Evolutionary conservation across 2,797 vertebrate species (phyloP).

Genomic region (Chloroceryle amazona): DNA sequence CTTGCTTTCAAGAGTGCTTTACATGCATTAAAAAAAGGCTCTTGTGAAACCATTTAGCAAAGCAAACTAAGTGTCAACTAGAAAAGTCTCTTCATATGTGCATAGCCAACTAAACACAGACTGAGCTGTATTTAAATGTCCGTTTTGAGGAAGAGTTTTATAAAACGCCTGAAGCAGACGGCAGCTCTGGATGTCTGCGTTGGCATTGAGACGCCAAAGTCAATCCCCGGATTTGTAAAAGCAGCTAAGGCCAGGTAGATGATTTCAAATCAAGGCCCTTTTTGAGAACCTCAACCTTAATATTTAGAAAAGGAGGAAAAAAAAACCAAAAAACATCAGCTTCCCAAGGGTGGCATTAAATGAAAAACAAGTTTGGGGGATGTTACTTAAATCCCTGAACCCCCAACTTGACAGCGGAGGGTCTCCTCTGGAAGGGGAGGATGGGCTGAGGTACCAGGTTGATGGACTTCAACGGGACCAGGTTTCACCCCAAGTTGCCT

Average conservation of each 20-base stretch:
- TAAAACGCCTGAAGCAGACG: neutral
- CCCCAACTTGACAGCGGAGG: neutral
- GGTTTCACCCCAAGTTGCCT: neutral
- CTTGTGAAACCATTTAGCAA: neutral
- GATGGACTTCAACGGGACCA: fast-evolving
- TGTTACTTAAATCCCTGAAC: neutral
- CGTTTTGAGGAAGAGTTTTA: neutral
- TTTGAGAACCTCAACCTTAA: neutral
- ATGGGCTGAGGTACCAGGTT: neutral
- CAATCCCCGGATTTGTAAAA: neutral
- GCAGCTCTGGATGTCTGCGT: neutral
- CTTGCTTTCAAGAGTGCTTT: neutral
- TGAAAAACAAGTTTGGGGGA: neutral
- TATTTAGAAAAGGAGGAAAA: neutral
- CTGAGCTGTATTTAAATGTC: neutral
- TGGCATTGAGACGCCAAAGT: neutral
- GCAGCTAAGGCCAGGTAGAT: neutral
- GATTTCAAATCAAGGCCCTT: neutral
- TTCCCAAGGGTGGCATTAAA: neutral
- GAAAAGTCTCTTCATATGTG: neutral
- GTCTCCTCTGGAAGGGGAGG: neutral
- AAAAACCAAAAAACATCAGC: neutral
- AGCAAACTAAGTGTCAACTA: neutral
- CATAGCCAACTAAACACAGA: neutral
- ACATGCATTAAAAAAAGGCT: neutral